A percentile compares a stretch with the other conserved stretches of the same genome.
Evolutionary conservation across 2,797 vertebrate genomes (phyloP).

Genomic region (Clarias platycephalus): DNA sequence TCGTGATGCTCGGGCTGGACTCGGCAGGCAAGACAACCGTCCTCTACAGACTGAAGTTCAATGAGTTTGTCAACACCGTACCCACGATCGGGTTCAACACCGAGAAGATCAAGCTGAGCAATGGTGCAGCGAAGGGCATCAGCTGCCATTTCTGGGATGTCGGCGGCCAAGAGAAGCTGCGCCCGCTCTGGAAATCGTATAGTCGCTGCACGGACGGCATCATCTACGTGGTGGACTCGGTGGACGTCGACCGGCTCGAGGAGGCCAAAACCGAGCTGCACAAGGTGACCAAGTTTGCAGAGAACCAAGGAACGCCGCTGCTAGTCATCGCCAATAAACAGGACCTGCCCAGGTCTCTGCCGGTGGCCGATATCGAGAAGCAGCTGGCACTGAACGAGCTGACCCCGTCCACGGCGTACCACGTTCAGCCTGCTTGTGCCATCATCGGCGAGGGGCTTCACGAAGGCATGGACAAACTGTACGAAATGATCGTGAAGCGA

Average conservation of each 20-base stretch:
- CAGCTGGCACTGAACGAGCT: constrained; percentile 92
- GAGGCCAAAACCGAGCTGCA: constrained; percentile 95
- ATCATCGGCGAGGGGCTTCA: constrained; percentile 96
- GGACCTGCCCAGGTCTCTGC: constrained; percentile 91
- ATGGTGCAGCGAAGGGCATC: constrained; percentile 90
- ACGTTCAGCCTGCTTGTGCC: constrained; percentile 95
- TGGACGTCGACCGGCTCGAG: constrained; percentile 92
- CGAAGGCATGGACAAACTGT: constrained; percentile 96
- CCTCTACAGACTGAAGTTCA: constrained; percentile 93
- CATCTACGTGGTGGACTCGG: constrained; percentile 98
- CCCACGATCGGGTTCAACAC: constrained; percentile 98
- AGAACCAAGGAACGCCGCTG: constrained; percentile 94
- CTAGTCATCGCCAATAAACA: constrained; percentile 98
- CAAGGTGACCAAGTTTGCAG: constrained; percentile 93
- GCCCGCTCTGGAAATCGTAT: constrained; percentile 98
- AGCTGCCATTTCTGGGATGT: constrained; percentile 99
- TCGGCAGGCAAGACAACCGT: constrained; percentile 97
- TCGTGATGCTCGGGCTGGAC: constrained; percentile 96
- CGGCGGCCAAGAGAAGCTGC: constrained; percentile 95
- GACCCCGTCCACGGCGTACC: constrained; percentile 89
- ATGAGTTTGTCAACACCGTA: constrained; percentile 97
- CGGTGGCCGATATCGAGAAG: constrained; percentile 90
- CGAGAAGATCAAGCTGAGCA: constrained; percentile 89
- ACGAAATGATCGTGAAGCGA: constrained; percentile 96
- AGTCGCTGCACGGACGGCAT: constrained; percentile 97